Evolutionary conservation across 2,113 vertebrate genomes (phyloP).

Genomic region (Rhipidura dahli): DNA sequence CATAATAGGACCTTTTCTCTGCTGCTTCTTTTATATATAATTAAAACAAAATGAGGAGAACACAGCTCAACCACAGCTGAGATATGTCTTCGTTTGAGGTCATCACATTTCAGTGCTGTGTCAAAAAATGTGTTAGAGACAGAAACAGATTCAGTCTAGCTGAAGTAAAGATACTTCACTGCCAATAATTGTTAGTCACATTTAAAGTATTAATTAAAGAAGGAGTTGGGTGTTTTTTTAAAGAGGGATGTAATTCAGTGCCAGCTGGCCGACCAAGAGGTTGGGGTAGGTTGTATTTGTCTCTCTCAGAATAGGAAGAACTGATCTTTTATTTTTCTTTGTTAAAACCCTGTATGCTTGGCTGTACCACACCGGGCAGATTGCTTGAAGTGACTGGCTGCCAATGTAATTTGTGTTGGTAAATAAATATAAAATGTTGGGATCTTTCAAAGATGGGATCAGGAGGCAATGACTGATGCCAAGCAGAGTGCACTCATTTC

Average conservation of each 20-base stretch:
- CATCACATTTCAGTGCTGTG: background rate
- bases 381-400: conserved; percentile 43
- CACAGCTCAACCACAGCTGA: background rate
- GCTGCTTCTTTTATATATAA: background rate
- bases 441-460: conserved; percentile 21
- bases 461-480: background rate
- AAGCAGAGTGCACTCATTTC: conserved; percentile 2
- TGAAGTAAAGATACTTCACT: background rate
- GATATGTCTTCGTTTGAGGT: background rate
- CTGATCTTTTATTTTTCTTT: conserved; percentile 34
- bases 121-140: background rate
- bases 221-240: background rate
- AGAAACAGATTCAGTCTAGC: background rate
- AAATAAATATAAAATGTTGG: conserved; percentile 57
- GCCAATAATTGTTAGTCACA: background rate
- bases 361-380: conserved; percentile 35
- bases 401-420: conserved; percentile 56
- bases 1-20: background rate
- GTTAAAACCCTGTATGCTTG: conserved; percentile 1
- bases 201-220: conserved; percentile 29
- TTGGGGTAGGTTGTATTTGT: background rate
- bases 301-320: background rate
- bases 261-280: conserved; percentile 20
- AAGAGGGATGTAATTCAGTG: background rate
- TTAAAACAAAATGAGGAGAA: background rate